These are phyloP conservation scores for Diabrotica virgifera DNA, from an alignment of 1,140 invertebrate genomes.

Conservation along the genomic window DNA sequence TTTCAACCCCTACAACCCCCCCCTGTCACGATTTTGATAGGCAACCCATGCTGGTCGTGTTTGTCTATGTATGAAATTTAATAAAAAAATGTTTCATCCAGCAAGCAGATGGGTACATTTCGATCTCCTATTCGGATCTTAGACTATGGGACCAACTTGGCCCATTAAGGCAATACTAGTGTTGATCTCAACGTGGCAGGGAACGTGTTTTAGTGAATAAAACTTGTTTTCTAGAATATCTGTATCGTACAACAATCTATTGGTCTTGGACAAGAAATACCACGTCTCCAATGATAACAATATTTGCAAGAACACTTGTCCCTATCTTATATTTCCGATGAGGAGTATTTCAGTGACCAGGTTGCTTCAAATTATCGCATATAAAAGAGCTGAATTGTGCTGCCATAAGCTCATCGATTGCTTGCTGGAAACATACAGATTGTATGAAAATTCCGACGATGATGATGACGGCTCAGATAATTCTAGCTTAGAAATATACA, in stretches of 20 bases:
- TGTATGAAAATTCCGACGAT: constrained; percentile 43
- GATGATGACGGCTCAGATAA: constrained; percentile 51
- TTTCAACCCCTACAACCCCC: too few relatives aligned
- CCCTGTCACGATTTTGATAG: too few relatives aligned
- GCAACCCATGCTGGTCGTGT: too few relatives aligned
- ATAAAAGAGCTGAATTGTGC: constrained; percentile 51
- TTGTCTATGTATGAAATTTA: too few relatives aligned
- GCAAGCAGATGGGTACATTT: too few relatives aligned
- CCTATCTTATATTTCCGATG: constrained; percentile 53
- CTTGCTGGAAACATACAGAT: constrained; percentile 47
- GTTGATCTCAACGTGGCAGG: background rate
- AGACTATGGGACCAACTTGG: background rate
- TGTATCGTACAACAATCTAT: constrained; percentile 31
- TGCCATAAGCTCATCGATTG: constrained; percentile 55
- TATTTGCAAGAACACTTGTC: constrained; percentile 57
- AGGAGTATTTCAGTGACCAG: constrained; percentile 55
- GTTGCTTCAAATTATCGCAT: constrained; percentile 53
- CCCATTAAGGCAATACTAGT: background rate
- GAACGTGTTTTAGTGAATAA: background rate
- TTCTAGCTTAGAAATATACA: constrained; percentile 56
- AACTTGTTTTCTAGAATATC: constrained; percentile 33
- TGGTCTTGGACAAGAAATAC: constrained; percentile 39
- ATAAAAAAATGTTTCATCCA: too few relatives aligned
- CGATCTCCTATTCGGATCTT: too few relatives aligned
- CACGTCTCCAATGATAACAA: constrained; percentile 36